Evolutionary conservation across 2,113 vertebrate genomes (phyloP), one percentile per base, ranked within the genome.

Genomic region (Pelecanoides urinatrix): DNA sequence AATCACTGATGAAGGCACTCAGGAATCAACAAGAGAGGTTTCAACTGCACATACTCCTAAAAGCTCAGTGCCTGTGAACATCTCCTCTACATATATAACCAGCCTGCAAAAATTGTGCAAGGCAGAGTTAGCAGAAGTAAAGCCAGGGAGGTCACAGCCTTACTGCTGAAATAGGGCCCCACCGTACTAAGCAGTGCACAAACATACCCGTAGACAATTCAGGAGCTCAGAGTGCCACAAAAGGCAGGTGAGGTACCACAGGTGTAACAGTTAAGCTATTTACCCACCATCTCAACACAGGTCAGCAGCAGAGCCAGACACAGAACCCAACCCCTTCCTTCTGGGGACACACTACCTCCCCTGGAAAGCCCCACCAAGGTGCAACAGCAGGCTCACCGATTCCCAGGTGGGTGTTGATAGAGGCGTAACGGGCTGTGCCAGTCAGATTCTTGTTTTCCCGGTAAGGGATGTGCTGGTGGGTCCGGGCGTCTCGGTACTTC

Each of bases 371-470:
- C 65, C 56, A 53, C 6, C 21, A 11, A 53, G 25, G 27, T 23
- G 26, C 32, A 75, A 65, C 16, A 80, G 45, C 34, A 92, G 63
- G 72, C 98, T 98, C 97, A 99, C 99, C 99, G 0, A 99, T 99
- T 92, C 99, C 99, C 96, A 99, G 97, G 96, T 99, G 99, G 36
- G 99, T 99, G 97, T 99, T 99, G 98, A 99, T 99, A 92, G 99
- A 99, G 94, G 99, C 99, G 0, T 99, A 99, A 94, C 99, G 99
- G 16, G 99, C 99, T 5, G 99, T 99, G 97, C 99, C 99, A 0
- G 99, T 99, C 96, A 99, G 98, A 94, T 99, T 99, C 98, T 99
- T 99, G 98, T 99, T 99, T 99, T 99, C 99, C 98, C 99, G 98
- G 92, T 99, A 99, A 50, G 99, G 99, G 96, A 99, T 99, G 97